Evolutionary conservation across 92 coral and sea anemone genomes (phyloP).

Genomic region (Bergia puertoricense): DNA sequence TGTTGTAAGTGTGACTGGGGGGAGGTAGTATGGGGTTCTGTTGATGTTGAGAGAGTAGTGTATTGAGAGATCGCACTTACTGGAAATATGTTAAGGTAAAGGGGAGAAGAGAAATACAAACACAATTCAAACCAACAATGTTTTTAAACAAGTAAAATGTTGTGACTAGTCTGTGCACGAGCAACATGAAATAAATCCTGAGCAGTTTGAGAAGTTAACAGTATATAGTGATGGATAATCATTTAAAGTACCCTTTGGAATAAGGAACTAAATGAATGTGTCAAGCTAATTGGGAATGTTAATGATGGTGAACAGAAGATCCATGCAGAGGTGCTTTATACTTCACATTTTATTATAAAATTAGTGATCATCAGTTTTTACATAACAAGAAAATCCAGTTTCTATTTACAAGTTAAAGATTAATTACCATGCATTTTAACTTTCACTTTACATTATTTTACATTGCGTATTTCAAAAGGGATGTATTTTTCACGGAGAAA

Average conservation of each 20-base stretch:
- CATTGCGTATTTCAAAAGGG: neutral
- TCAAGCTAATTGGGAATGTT: neutral
- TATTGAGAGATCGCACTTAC: neutral
- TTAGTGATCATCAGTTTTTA: neutral
- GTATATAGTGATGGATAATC: neutral
- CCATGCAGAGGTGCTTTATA: neutral
- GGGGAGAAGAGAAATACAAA: neutral
- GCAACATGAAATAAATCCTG: neutral
- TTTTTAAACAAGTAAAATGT: neutral
- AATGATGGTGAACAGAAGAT: constrained; percentile 3
- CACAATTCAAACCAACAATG: neutral
- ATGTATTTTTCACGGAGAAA: neutral
- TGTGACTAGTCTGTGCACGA: neutral
- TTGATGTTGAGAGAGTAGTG: neutral
- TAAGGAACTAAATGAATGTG: neutral
- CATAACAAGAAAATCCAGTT: neutral
- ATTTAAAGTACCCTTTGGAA: neutral
- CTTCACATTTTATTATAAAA: constrained; percentile 14
- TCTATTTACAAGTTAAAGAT: constrained; percentile 9
- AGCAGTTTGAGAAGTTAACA: neutral
- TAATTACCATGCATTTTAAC: neutral
- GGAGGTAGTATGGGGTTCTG: neutral
- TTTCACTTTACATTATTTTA: neutral
- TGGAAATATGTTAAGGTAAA: neutral
- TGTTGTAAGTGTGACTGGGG: neutral